Evolutionary conservation across 2,113 vertebrate species (phyloP).

Genomic region (Papio anubis): DNA sequence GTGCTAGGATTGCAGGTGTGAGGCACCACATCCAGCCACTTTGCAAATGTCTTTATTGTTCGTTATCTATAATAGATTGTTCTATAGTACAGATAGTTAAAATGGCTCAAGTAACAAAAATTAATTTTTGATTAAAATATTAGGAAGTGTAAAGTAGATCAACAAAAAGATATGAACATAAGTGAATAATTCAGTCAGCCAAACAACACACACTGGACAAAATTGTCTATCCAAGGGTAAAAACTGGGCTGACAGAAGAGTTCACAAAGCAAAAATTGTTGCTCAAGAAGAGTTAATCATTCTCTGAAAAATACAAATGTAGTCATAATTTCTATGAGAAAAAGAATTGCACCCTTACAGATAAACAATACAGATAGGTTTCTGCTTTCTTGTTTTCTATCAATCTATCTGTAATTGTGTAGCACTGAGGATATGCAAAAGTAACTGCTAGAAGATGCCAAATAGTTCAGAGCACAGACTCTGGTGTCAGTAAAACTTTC

Average conservation of each 20-base stretch:
- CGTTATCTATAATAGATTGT: neutral
- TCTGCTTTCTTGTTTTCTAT: neutral
- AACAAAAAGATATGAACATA: neutral
- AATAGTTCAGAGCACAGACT: neutral
- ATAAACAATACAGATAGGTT: neutral
- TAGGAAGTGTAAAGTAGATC: neutral
- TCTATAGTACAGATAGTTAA: neutral
- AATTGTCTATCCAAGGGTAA: neutral
- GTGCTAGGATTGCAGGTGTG: no score
- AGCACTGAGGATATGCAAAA: neutral
- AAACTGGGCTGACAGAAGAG: neutral
- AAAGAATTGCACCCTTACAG: neutral
- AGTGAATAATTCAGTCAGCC: neutral
- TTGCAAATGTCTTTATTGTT: neutral
- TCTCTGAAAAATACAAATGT: constrained; percentile 11
- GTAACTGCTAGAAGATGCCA: neutral
- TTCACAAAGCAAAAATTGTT: neutral
- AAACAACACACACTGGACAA: neutral
- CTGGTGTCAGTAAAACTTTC: neutral
- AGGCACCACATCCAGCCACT: neutral
- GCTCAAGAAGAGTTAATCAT: neutral
- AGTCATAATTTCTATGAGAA: neutral
- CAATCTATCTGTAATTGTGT: neutral
- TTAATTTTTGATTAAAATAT: constrained; percentile 21
- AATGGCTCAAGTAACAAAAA: constrained; percentile 17